phyloP scores from a whole-genome alignment of 2,113 vertebrate genomes.

The Bungarus multicinctus region DNA sequence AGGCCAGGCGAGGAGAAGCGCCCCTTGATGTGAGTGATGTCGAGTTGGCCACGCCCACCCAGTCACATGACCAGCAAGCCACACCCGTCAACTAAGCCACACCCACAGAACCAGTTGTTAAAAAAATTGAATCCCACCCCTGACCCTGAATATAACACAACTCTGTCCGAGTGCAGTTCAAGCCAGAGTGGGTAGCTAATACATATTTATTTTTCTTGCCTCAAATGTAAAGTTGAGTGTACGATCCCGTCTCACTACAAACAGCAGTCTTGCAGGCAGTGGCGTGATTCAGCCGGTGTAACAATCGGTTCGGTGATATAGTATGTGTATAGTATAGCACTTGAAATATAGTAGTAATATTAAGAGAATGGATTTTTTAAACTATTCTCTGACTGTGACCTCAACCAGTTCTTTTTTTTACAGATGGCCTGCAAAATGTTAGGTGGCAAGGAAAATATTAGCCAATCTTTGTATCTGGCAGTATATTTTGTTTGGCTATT shows the following conservation, averaged over 20 bases:
- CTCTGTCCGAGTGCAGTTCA: background rate
- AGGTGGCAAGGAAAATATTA: background rate
- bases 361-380: background rate
- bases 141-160: background rate
- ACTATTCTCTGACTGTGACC: background rate
- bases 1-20: no score
- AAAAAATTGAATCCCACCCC: no score
- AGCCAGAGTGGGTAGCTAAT: background rate
- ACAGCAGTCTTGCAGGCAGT: background rate
- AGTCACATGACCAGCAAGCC: no score
- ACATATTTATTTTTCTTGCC: background rate
- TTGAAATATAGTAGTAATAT: no score
- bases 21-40: no score
- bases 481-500: background rate
- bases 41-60: no score
- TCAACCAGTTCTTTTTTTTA: background rate
- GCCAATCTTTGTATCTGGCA: background rate
- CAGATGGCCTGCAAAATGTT: background rate
- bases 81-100: no score
- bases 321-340: no score
- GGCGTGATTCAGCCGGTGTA: no score
- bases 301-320: no score
- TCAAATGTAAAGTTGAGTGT: background rate
- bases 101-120: no score
- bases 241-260: background rate